Conservation (phyloP, 1,140 invertebrate species). For the Caerostris extrusa region DNA sequence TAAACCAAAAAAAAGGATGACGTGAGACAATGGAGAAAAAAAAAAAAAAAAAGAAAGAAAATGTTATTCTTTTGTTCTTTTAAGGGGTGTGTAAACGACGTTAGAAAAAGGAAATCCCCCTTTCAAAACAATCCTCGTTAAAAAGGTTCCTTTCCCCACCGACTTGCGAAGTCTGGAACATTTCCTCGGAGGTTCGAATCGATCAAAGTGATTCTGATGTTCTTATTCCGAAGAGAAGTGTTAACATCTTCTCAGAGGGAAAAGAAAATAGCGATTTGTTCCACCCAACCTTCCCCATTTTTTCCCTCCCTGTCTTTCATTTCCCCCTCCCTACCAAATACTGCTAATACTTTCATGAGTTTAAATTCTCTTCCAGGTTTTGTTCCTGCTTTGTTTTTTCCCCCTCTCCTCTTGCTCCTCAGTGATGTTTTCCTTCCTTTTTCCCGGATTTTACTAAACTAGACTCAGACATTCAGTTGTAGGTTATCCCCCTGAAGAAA, state of each 20-base stretch:
- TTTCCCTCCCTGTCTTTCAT: constrained; percentile 43
- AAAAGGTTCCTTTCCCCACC: constrained; percentile 48
- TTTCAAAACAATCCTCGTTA: constrained; percentile 68
- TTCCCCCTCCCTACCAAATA: constrained; percentile 38
- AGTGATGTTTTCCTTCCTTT: constrained; percentile 15
- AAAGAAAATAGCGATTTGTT: constrained; percentile 74
- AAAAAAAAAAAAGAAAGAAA: neutral
- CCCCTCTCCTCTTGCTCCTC: neutral
- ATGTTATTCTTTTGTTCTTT: neutral
- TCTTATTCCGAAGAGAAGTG: constrained; percentile 73
- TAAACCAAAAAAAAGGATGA: neutral
- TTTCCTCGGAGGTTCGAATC: constrained; percentile 73
- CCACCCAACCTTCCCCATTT: neutral
- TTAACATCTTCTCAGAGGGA: constrained; percentile 63
- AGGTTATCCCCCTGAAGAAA: neutral
- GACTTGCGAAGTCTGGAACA: constrained; percentile 62
- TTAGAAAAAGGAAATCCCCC: constrained; percentile 23
- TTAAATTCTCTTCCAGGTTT: constrained; percentile 55
- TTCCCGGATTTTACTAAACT: constrained; percentile 25
- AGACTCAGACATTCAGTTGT: neutral
- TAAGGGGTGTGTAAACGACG: neutral
- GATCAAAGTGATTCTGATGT: constrained; percentile 76
- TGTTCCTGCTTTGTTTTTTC: neutral
- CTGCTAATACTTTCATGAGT: constrained; percentile 69
- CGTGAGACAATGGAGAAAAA: neutral